Percentiles rank a stretch among this genome's conserved stretches.
phyloP scores from a whole-genome alignment of 2,888 invertebrate genomes.

The Kryphioiulus occultus region DNA sequence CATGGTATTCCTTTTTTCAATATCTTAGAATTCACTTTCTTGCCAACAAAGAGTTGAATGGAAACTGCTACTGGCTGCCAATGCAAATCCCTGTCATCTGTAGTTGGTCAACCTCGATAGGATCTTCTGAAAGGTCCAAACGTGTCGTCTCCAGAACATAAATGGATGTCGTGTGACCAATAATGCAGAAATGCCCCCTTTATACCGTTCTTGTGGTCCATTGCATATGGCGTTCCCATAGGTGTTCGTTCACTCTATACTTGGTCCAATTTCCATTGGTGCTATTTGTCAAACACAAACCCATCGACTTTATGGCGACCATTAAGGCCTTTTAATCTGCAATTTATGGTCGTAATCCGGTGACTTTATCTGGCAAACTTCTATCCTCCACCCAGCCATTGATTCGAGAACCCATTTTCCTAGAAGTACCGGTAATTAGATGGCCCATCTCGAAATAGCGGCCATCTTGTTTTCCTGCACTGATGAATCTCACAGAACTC shows the following conservation, averaged over 20 bases:
- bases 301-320: not conserved
- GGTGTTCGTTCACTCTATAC: not conserved
- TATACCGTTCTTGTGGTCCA: not conserved
- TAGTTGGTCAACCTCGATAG: not conserved
- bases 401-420: not conserved
- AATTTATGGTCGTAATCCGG: constrained; percentile 6
- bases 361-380: not conserved
- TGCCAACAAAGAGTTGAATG: not conserved
- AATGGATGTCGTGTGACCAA: not conserved
- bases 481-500: not conserved
- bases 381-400: not conserved
- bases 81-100: not conserved
- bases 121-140: not conserved
- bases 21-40: not conserved
- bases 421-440: not conserved
- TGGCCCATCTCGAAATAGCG: not conserved
- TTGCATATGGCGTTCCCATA: not conserved
- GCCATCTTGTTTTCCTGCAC: not conserved
- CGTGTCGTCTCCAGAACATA: not conserved
- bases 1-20: too few relatives aligned
- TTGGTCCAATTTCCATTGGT: not conserved
- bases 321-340: not conserved
- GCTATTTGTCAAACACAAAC: not conserved
- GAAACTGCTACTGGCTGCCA: not conserved
- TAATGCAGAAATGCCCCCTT: not conserved